Conservation (phyloP, 53 echinoderm and acorn worm species). For the Apostichopus leukothele region DNA sequence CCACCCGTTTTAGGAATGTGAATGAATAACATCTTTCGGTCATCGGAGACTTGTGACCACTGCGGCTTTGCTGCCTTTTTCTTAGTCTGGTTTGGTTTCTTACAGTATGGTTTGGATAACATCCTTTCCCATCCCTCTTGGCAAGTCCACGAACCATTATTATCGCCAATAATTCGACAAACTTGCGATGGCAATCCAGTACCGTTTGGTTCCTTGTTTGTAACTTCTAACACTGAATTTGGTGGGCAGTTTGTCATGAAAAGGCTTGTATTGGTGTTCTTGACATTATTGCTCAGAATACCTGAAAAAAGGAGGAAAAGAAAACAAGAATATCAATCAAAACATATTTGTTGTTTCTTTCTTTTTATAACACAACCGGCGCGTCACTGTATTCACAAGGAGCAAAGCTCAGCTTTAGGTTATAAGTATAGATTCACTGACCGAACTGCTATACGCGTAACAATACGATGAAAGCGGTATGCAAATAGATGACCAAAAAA, state of each 20-base stretch:
- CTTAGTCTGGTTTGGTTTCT: neutral
- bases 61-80: neutral
- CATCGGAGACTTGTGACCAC: neutral
- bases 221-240: neutral
- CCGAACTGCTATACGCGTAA: too few relatives aligned
- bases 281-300: too few relatives aligned
- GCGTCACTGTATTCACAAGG: too few relatives aligned
- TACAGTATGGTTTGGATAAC: neutral
- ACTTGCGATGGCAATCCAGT: neutral
- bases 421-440: too few relatives aligned
- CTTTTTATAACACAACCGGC: too few relatives aligned
- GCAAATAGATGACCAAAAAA: too few relatives aligned
- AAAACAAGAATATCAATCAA: too few relatives aligned
- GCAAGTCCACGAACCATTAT: constrained; percentile 4
- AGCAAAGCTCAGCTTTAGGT: too few relatives aligned
- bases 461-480: too few relatives aligned
- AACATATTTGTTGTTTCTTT: too few relatives aligned
- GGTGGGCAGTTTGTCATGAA: neutral
- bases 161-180: neutral
- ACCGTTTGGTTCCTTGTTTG: neutral
- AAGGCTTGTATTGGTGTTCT: too few relatives aligned
- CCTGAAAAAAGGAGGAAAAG: too few relatives aligned
- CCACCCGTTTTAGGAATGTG: constrained; percentile 28
- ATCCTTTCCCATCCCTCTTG: neutral
- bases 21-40: neutral